Evolutionary conservation across 2,113 vertebrate species (phyloP).

Genomic region (Phyllostomus hastatus): DNA sequence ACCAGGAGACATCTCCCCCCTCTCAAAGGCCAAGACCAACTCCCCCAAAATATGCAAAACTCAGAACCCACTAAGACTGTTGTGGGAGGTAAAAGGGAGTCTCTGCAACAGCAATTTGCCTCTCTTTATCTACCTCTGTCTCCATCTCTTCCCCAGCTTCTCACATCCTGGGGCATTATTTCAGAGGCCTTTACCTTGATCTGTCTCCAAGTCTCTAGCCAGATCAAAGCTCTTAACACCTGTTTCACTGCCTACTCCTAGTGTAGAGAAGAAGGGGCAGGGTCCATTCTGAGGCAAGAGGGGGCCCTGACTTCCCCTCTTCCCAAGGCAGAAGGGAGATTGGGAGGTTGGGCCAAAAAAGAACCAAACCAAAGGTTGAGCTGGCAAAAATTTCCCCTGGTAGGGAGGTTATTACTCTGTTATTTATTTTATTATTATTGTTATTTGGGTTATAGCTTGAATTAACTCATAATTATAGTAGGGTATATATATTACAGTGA

Average conservation of each 20-base stretch:
- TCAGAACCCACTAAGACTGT: neutral
- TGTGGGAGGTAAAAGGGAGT: neutral
- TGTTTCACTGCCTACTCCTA: constrained; percentile 56
- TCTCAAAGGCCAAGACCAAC: neutral
- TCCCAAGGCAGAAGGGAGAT: neutral
- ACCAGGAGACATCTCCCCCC: neutral
- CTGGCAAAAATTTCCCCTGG: constrained; percentile 54
- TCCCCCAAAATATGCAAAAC: neutral
- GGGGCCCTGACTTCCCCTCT: constrained; percentile 28
- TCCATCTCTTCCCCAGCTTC: constrained; percentile 53
- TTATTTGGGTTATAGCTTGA: neutral
- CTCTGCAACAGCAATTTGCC: constrained; percentile 31
- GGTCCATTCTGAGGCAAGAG: constrained; percentile 56
- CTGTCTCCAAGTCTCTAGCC: constrained; percentile 69
- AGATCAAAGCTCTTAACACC: constrained; percentile 75
- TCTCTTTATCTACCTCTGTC: constrained; percentile 16
- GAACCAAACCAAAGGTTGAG: neutral
- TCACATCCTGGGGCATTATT: constrained; percentile 57
- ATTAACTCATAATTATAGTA: constrained; percentile 33
- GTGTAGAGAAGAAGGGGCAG: constrained; percentile 42
- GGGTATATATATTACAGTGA: constrained; percentile 24
- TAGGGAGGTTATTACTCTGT: constrained; percentile 28
- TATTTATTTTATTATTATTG: neutral
- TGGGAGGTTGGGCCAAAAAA: neutral
- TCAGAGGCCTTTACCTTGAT: constrained; percentile 70